Percentiles rank a stretch among this genome's conserved stretches.
Evolutionary conservation across 2,888 invertebrate species (phyloP).

Genomic region (Erebia palarica): DNA sequence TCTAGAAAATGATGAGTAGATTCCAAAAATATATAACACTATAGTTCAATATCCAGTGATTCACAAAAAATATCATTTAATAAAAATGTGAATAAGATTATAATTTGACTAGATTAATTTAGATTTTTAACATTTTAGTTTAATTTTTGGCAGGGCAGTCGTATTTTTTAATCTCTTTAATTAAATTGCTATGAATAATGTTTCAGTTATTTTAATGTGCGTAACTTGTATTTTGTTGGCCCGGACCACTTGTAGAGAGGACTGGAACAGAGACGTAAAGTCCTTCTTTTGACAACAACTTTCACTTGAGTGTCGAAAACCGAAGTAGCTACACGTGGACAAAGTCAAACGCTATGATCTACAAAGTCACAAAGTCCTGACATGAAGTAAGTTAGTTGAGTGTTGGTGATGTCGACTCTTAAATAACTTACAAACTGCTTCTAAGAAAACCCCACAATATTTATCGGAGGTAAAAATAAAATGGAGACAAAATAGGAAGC

Average conservation of each 20-base stretch:
- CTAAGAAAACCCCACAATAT: not conserved
- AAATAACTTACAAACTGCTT: conserved; percentile 1
- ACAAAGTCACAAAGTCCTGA: not conserved
- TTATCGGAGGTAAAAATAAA: not conserved
- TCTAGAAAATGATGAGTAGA: too few species aligned
- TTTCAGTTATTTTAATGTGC: not conserved
- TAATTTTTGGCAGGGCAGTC: too few species aligned
- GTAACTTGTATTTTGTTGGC: not conserved
- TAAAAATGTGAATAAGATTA: too few species aligned
- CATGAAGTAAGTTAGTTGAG: not conserved
- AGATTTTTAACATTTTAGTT: too few species aligned
- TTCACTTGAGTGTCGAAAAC: too few species aligned
- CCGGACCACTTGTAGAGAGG: not conserved
- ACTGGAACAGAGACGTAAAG: not conserved
- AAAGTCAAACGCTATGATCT: not conserved
- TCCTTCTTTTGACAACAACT: not conserved
- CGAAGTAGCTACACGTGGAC: not conserved
- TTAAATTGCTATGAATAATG: not conserved
- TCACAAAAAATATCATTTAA: too few species aligned
- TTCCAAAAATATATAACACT: too few species aligned
- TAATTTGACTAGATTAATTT: too few species aligned
- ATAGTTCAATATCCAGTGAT: too few species aligned
- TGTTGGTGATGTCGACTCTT: not conserved
- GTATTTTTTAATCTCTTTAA: too few species aligned
- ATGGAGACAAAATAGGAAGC: conserved; percentile 1